Base-by-base conservation (phyloP, 2,797 vertebrate genomes). In the Trichosurus vulpecula region DNA sequence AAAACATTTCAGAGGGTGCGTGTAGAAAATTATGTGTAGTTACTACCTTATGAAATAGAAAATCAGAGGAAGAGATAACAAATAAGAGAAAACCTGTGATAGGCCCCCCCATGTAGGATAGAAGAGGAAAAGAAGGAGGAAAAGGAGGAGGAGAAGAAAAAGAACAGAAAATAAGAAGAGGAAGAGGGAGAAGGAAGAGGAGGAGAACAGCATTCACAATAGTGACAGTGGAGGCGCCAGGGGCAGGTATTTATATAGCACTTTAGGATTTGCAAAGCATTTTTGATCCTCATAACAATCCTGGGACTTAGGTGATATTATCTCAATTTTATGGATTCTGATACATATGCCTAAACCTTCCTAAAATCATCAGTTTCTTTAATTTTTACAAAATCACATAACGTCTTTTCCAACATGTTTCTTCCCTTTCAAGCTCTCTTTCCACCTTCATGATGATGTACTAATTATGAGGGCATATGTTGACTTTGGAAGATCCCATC, bases 211-310 rank as follows among this genome's bases (percentile, higher is more conserved):
- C 27, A 66, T n/a, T n/a, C n/a, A 41, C 14, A 41, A 74, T 0
- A 2, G 13, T n/a, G 4, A 8, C 3, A 19, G 14, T 19, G 6
- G 30, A 0, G 2, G 14, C 0, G 56, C 56, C 56, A 57, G 27
- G 56, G 57, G 27, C 1, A 10, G 54, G 54, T 55, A 54, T 55
- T 55, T 25, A 55, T 6, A 55, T 6, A 5, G 31, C 31, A 61
- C 30, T 31, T 41, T 74, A n/a, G 74, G 30, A 31, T 58, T 12
- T 31, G 30, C 30, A 58, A 31, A 58, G 57, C 57, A 31, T 41
- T 74, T 35, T 41, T 41, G 35, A 74, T 16, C 16, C 35, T 41
- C 35, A 74, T 16, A n/a, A n/a, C 35, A 74, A 74, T n/a, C 16
- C 35, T 74, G 61, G 16, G 61, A n/a, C 35, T 66, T 74, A 41